phyloP scores from a whole-genome alignment of 2,888 invertebrate species.

The Drosophila monieri region DNA sequence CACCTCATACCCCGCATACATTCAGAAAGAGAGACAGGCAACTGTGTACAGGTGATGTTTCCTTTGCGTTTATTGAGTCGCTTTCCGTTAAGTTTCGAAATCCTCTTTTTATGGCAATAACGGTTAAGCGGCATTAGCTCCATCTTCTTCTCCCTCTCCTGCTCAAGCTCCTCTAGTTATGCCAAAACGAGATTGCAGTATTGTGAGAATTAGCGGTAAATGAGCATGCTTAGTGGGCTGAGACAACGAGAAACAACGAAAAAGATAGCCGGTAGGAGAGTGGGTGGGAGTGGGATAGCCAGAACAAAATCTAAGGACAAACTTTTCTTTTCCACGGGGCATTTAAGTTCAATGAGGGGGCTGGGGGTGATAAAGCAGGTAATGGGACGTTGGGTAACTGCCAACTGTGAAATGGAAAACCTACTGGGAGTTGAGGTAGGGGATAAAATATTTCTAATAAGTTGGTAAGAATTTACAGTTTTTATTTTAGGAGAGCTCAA shows the following conservation, averaged over 20 bases:
- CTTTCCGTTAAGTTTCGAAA: constrained; percentile 50
- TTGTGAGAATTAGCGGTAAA: constrained; percentile 72
- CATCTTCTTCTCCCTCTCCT: neutral
- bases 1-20: neutral
- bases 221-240: constrained; percentile 72
- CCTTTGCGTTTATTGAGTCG: constrained; percentile 61
- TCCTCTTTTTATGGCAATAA: constrained; percentile 60
- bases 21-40: constrained; percentile 3
- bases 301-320: constrained; percentile 20
- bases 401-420: constrained; percentile 64
- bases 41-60: constrained; percentile 61
- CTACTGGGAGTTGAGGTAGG: neutral
- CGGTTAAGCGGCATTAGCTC: constrained; percentile 70
- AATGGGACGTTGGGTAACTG: constrained; percentile 53
- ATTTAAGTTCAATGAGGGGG: constrained; percentile 55
- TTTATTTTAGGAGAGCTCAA: neutral
- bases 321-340: constrained; percentile 49
- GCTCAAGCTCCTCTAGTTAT: constrained; percentile 8
- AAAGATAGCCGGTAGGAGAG: neutral
- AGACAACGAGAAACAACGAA: constrained; percentile 24
- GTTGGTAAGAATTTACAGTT: neutral
- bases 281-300: neutral
- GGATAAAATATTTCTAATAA: neutral
- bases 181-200: constrained; percentile 59
- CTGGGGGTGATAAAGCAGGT: constrained; percentile 26